These are phyloP conservation scores for Bergia sp. DNA, from an alignment of 92 coral and sea anemone genomes.

Conservation along the genomic window DNA sequence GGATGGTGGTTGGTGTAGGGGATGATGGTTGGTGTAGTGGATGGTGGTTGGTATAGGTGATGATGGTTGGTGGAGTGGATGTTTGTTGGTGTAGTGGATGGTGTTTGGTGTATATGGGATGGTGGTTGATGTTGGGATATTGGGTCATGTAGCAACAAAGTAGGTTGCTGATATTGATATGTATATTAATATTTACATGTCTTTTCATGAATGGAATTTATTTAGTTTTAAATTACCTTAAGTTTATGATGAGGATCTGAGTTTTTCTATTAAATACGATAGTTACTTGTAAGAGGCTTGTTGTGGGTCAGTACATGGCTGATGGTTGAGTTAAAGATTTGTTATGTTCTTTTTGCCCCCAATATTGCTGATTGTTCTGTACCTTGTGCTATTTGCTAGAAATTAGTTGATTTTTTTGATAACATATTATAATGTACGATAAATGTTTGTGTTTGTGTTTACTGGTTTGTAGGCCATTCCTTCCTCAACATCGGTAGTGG, in stretches of 20 bases:
- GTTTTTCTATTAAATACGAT: too few relatives aligned
- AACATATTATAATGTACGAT: too few relatives aligned
- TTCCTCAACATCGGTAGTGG: conserved; percentile 60
- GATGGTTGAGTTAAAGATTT: too few relatives aligned
- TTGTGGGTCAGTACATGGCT: too few relatives aligned
- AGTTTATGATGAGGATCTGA: too few relatives aligned
- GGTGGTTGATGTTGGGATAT: neutral
- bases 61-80: neutral
- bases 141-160: neutral
- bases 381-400: neutral
- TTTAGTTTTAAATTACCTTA: too few relatives aligned
- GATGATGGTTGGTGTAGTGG: neutral
- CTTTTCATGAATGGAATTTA: too few relatives aligned
- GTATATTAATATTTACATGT: neutral
- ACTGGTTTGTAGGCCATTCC: conserved; percentile 38
- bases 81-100: neutral
- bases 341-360: too few relatives aligned
- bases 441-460: neutral
- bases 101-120: neutral
- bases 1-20: neutral
- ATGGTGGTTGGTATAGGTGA: neutral
- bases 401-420: neutral
- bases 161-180: neutral
- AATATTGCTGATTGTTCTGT: too few relatives aligned
- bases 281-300: too few relatives aligned